A percentile compares a stretch with the other conserved stretches of the same genome.
Evolutionary conservation across 2,797 vertebrate genomes (phyloP).

Genomic region (Helarctos malayanus): DNA sequence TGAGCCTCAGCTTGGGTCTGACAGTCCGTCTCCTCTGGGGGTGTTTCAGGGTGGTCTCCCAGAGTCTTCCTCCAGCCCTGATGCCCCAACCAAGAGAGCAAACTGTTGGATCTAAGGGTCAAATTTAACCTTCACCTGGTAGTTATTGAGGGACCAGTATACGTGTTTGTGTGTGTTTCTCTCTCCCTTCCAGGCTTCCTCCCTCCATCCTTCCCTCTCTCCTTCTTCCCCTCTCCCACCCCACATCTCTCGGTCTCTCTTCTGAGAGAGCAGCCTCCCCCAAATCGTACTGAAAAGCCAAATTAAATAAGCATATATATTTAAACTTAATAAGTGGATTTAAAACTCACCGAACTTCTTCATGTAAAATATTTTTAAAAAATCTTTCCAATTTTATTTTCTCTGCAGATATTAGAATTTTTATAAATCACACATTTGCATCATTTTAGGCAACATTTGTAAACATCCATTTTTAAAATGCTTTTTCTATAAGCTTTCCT

Average conservation of each 20-base stretch:
- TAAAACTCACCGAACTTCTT: not conserved
- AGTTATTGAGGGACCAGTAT: not conserved
- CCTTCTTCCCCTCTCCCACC: not conserved
- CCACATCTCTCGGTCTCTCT: not conserved
- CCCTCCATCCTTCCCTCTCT: not conserved
- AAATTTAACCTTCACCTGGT: not conserved
- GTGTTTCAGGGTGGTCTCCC: not conserved
- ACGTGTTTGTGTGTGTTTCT: not conserved
- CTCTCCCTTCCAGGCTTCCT: not conserved
- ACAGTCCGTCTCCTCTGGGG: rapidly evolving
- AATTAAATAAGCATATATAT: not conserved
- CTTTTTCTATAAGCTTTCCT: not conserved
- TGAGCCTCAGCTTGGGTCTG: not conserved
- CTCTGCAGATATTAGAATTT: not conserved
- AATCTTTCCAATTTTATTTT: not conserved
- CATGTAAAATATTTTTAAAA: not conserved
- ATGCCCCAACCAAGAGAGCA: not conserved
- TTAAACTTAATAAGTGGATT: not conserved
- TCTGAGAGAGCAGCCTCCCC: not conserved
- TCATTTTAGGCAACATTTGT: not conserved
- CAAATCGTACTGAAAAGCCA: not conserved
- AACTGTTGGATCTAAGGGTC: not conserved
- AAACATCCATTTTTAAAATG: not conserved
- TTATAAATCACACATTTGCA: not conserved
- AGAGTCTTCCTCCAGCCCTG: not conserved